Evolutionary conservation across 2,113 vertebrate genomes (phyloP).

Genomic region (Silurus glanis): DNA sequence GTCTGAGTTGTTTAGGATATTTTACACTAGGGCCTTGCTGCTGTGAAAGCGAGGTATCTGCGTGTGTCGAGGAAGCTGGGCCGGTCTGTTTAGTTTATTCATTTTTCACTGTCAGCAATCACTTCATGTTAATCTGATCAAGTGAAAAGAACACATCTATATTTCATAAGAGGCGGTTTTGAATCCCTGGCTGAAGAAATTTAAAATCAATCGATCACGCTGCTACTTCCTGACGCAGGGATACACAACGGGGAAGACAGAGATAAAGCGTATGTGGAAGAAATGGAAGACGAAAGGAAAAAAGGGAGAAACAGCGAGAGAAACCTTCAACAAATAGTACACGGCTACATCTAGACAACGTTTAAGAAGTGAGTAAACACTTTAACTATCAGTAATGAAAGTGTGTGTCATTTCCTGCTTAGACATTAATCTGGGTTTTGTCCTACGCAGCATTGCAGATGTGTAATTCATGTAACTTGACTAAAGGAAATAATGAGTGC

Average conservation of each 20-base stretch:
- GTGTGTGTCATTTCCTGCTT: constrained; percentile 35
- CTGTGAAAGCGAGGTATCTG: constrained; percentile 29
- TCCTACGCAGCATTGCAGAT: constrained; percentile 15
- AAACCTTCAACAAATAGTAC: background rate
- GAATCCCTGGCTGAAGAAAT: constrained; percentile 76
- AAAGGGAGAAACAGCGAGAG: background rate
- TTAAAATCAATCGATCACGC: constrained; percentile 74
- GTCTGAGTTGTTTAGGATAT: constrained; percentile 8
- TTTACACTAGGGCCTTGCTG: constrained; percentile 12
- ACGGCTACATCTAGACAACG: background rate
- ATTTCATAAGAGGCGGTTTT: constrained; percentile 70
- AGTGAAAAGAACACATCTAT: constrained; percentile 70
- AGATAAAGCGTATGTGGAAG: constrained; percentile 40
- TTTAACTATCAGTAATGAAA: constrained; percentile 11
- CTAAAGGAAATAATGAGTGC: constrained; percentile 27
- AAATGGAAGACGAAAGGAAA: background rate
- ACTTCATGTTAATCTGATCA: constrained; percentile 70
- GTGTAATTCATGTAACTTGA: constrained; percentile 16
- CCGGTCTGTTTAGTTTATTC: constrained; percentile 49
- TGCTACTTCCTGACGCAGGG: constrained; percentile 56
- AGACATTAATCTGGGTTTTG: constrained; percentile 19
- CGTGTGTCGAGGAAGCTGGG: constrained; percentile 15
- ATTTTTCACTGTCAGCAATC: constrained; percentile 65
- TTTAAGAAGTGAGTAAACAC: background rate
- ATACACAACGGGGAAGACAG: constrained; percentile 14